Percentiles rank a stretch among this genome's conserved stretches.
phyloP scores from a whole-genome alignment of 2,797 vertebrate species.

The Catharus ustulatus region DNA sequence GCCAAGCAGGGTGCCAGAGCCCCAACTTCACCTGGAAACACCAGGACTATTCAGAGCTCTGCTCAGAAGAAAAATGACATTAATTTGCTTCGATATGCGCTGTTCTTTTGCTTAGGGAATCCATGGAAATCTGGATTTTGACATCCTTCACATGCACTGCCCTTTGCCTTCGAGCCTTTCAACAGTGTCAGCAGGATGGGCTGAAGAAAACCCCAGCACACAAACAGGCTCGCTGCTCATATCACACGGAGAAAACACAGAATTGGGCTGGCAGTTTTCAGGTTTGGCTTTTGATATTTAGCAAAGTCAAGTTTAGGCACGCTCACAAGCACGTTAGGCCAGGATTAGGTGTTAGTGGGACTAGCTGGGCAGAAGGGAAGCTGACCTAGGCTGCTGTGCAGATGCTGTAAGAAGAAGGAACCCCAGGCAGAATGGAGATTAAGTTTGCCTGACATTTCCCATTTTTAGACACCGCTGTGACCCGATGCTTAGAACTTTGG shows the following conservation, averaged over 20 bases:
- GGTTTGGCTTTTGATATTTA: neutral
- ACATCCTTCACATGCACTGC: neutral
- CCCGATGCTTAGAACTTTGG: neutral
- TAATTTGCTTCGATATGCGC: neutral
- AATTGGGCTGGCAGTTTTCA: neutral
- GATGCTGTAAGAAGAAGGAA: neutral
- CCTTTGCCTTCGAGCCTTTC: slow-evolving; percentile 16
- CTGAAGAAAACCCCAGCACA: neutral
- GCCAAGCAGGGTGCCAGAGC: neutral
- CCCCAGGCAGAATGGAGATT: neutral
- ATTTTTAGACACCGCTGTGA: neutral
- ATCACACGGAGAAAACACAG: neutral
- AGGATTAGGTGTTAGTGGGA: neutral
- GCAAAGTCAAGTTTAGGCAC: neutral
- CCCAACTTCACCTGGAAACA: neutral
- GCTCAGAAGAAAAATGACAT: neutral
- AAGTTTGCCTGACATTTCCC: slow-evolving; percentile 2
- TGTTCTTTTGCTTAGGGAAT: neutral
- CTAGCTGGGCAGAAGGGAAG: neutral
- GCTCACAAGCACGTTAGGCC: neutral
- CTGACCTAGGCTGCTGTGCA: neutral
- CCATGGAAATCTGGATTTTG: neutral
- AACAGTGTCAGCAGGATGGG: neutral
- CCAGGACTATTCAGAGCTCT: neutral
- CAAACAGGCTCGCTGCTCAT: rapidly evolving